A percentile compares a stretch with the other conserved stretches of the same genome.
Conservation (phyloP, 2,888 invertebrate genomes). For the Galerucella pusilla region DNA sequence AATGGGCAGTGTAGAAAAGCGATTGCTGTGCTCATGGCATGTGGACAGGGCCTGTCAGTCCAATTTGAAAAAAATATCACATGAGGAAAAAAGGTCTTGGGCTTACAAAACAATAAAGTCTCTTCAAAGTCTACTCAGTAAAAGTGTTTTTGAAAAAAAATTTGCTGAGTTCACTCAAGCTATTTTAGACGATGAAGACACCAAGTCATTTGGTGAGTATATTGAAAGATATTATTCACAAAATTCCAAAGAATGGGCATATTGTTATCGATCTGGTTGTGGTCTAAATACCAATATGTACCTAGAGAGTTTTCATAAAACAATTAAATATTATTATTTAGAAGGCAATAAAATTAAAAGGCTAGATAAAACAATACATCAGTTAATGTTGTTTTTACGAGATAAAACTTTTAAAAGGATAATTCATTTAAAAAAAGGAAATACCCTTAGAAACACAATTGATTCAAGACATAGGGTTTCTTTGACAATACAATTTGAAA, state of each 20-base stretch:
- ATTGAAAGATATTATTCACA: background rate
- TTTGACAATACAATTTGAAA: no score
- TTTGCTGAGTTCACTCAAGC: background rate
- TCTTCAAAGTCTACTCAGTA: background rate
- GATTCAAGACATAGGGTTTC: background rate
- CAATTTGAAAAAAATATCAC: constrained; percentile 19
- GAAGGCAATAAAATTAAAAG: constrained; percentile 12
- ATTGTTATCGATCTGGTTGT: constrained; percentile 1
- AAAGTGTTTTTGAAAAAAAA: background rate
- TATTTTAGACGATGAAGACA: constrained; percentile 4
- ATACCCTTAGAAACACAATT: background rate
- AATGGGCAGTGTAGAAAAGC: constrained; percentile 5
- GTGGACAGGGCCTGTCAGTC: constrained; percentile 15
- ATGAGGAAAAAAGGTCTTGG: background rate
- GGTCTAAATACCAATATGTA: background rate
- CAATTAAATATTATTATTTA: constrained; percentile 3
- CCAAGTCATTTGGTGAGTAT: background rate
- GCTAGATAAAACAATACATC: constrained; percentile 10
- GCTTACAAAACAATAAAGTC: background rate
- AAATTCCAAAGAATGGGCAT: constrained; percentile 5
- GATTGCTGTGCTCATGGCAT: constrained; percentile 17
- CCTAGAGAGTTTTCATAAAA: background rate
- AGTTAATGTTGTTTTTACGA: background rate
- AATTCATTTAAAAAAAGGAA: constrained; percentile 2
- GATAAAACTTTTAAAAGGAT: constrained; percentile 13